Conservation (phyloP, 2,113 vertebrate species). For the Vidua chalybeata region DNA sequence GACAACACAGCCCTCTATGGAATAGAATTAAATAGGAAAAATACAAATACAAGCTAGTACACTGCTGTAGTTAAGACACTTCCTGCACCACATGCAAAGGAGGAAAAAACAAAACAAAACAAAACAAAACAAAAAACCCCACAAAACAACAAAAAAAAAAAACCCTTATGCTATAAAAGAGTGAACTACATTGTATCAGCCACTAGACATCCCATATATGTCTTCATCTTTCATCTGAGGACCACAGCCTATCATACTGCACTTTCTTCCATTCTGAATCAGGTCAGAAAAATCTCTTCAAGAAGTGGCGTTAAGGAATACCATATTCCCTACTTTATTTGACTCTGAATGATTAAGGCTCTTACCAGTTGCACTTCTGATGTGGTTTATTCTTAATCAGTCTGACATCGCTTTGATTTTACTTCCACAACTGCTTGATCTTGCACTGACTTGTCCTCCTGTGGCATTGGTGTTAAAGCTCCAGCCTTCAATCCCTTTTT, state of each 20-base stretch:
- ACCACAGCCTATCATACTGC: not conserved
- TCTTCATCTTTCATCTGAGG: not conserved
- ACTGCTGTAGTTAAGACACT: not conserved
- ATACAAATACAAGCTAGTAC: not conserved
- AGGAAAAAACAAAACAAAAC: not conserved
- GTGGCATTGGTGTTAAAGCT: not conserved
- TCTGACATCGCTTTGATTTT: constrained; percentile 39
- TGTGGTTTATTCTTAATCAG: constrained; percentile 35
- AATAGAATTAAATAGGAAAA: not conserved
- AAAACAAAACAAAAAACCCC: too few relatives aligned
- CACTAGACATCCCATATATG: not conserved
- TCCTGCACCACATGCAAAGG: not conserved
- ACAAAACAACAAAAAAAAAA: not conserved
- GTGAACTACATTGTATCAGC: not conserved
- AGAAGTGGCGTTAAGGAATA: not conserved
- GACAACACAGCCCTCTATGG: not conserved
- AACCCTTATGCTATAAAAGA: not conserved
- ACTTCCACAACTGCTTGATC: constrained; percentile 19
- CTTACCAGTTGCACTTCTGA: constrained; percentile 1
- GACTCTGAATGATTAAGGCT: not conserved
- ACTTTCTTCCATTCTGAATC: not conserved
- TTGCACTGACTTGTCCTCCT: constrained; percentile 26
- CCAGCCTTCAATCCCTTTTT: not conserved
- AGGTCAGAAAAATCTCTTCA: not conserved
- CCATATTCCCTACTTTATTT: not conserved